Base-by-base conservation (phyloP, 2,113 vertebrate species). In the Deroptyus accipitrinus region DNA sequence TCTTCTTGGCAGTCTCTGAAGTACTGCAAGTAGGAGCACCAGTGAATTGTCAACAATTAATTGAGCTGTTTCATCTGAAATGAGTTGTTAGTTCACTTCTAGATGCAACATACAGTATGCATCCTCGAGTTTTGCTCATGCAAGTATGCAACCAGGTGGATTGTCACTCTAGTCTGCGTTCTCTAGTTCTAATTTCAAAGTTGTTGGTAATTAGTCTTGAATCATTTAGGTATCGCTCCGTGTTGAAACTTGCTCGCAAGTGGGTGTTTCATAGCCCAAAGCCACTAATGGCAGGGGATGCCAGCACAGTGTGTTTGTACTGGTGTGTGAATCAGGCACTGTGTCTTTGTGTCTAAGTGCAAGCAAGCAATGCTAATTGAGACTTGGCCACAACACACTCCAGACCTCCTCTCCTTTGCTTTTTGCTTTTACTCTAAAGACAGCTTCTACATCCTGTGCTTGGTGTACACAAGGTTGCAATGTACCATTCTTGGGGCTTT, bases 291-390 rank as follows among this genome's bases (percentile, higher is more conserved):
- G 88, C 88, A 78, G 55, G 87, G 82, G 24, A 92, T 87, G 88
- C 88, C 84, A 83, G 54, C 64, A 33, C 28, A 46, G 92, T 85
- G 54, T 75, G 11, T 42, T 54, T 62, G 90, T 75, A 97, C 97
- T 96, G 97, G 97, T 98, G 97, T 98, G 98, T 84, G 97, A 97
- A 95, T 97, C 97, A 97, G 97, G 97, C 97, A 95, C 93, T 95
- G 95, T 94, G 97, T 96, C 92, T 91, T 94, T 87, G 30, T 44
- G 63, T 85, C 54, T 77, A 59, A 94, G 93, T 86, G 95, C 86
- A 78, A 92, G 92, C 63, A 86, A 96, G 87, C 86, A 31, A 91
- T 86, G 97, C 97, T 97, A 92, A 88, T 75, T 86, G 93, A 85
- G 86, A 83, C 76, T 94, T 95, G 94, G 94, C 69, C 28, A 7